A percentile compares a stretch with the other conserved stretches of the same genome.
These are phyloP conservation scores for Formica aserva DNA, from an alignment of 2,888 invertebrate genomes.

Conservation along the genomic window DNA sequence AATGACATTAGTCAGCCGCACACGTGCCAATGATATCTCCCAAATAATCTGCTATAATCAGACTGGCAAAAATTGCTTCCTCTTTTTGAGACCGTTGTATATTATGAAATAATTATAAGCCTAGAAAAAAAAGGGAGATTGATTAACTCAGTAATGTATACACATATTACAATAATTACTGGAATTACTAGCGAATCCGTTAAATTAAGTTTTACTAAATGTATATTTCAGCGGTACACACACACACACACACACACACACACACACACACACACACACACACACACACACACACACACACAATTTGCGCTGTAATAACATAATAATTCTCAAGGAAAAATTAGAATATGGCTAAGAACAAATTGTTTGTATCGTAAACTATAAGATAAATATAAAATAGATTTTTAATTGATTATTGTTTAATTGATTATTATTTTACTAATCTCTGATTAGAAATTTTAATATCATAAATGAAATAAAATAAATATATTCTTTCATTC, in stretches of 20 bases:
- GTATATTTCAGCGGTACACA: background rate
- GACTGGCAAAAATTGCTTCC: constrained; percentile 47
- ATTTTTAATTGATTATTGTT: background rate
- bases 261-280: too few species aligned
- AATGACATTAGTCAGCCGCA: constrained; percentile 3
- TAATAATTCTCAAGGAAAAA: background rate
- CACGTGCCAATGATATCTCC: constrained; percentile 6
- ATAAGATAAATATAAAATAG: background rate
- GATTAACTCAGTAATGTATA: background rate
- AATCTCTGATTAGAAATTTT: background rate
- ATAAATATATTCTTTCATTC: background rate
- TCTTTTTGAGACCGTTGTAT: constrained; percentile 26
- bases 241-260: too few species aligned
- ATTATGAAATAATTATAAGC: background rate
- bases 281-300: too few species aligned
- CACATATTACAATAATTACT: background rate
- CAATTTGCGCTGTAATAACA: background rate
- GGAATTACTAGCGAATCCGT: background rate
- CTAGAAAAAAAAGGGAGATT: background rate
- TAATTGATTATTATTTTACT: background rate
- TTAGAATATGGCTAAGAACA: background rate
- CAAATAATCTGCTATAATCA: constrained; percentile 3
- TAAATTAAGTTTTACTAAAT: background rate
- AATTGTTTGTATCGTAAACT: background rate
- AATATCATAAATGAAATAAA: background rate